Conservation (phyloP, 2,797 vertebrate genomes). For the Esox masquinongy region DNA sequence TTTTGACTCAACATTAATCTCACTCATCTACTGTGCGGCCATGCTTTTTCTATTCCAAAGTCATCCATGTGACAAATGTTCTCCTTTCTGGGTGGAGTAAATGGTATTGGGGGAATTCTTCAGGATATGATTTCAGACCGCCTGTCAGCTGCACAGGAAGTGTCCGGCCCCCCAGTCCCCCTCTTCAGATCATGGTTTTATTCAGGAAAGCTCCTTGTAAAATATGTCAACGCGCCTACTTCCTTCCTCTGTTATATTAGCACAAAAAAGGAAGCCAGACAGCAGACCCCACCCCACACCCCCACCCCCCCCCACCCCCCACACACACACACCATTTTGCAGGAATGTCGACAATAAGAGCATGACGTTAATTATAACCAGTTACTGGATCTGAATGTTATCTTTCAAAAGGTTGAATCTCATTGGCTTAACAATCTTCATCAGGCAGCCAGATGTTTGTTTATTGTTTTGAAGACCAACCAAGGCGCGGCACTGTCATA, state of each 20-base stretch:
- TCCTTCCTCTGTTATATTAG: constrained; percentile 45
- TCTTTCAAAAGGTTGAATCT: not conserved
- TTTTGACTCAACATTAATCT: not conserved
- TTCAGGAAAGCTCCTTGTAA: constrained; percentile 65
- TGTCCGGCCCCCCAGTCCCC: constrained; percentile 44
- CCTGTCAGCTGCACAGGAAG: constrained; percentile 74
- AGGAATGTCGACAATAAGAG: constrained; percentile 7
- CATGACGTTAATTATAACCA: constrained; percentile 12
- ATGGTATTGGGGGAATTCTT: constrained; percentile 38
- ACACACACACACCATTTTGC: not conserved
- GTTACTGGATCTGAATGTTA: not conserved
- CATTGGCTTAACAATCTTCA: not conserved
- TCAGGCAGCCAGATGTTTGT: not conserved
- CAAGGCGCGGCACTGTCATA: not conserved
- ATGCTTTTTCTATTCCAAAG: not conserved
- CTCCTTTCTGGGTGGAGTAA: constrained; percentile 8
- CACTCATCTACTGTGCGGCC: not conserved
- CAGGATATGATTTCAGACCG: constrained; percentile 72
- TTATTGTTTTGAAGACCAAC: not conserved
- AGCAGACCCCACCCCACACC: constrained; percentile 15
- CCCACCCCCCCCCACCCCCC: constrained; percentile 1
- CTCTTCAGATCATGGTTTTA: constrained; percentile 44
- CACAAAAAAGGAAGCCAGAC: constrained; percentile 38
- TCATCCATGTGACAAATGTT: not conserved
- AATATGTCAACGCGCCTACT: constrained; percentile 47